Evolutionary conservation across 2,797 vertebrate genomes (phyloP), one percentile per base, ranked within the genome.

Genomic region (Borostomias antarcticus): DNA sequence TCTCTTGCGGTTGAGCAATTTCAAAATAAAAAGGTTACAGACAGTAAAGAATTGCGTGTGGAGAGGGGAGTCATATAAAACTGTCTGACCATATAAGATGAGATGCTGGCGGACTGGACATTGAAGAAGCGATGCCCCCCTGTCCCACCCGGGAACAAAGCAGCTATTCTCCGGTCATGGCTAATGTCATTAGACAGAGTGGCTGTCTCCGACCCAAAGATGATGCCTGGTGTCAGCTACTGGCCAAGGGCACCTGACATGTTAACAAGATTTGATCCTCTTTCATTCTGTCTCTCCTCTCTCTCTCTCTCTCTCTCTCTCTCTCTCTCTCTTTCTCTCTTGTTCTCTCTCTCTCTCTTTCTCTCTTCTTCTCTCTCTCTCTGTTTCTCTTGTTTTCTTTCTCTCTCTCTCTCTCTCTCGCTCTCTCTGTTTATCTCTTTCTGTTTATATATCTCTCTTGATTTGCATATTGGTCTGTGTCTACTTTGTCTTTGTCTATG

Each of bases 201-300:
- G 90, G 85, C 82, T 82, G 81, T 69, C 69, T 70, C 79, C 84
- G 90, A 89, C 89, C 89, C 82, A 72, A 82, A 82, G 83, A 88
- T 85, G 83, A 87, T 82, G 71, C 66, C 82, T 75, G 78, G 84
- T 86, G 88, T 91, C 86, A 85, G 82, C 80, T 81, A 81, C 79
- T 75, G 86, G 90, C 86, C 89, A 90, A 90, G 91, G 89, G 88
- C 90, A 83, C 15, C 89, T 79, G 85, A 89, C 82, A 69, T 82
- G 85, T 91, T 91, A 92, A 91, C 85, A 85, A 88, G 91, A 92
- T 91, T 90, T 92, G 84, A 90, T 89, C 86, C 75, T 82, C 77
- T 79, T 82, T 72, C 77, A 70, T 53, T 75, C 69, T 28, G 32
- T 63, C 45, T 3, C 62, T 62, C 79, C 78, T 65, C 4, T 75